phyloP scores from a whole-genome alignment of 2,888 invertebrate species.

The Resseliella maxima region DNA sequence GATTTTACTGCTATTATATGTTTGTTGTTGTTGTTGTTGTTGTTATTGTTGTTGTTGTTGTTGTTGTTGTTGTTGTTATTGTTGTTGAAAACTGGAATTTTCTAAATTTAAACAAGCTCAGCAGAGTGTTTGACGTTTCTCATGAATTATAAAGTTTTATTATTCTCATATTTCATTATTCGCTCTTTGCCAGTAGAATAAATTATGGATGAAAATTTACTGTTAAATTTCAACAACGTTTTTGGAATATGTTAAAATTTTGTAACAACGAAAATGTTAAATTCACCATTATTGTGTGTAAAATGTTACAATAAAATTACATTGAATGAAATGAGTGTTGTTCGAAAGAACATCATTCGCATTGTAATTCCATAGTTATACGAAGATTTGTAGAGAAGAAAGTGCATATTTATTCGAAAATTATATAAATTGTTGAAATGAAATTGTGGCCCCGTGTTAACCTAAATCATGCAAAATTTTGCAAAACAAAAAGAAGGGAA shows the following conservation, averaged over 20 bases:
- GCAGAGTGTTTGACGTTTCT: neutral
- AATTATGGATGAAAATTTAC: neutral
- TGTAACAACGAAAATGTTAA: no score
- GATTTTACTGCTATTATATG: no score
- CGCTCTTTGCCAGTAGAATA: slow-evolving; percentile 7
- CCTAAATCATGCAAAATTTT: neutral
- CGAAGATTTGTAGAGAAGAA: no score
- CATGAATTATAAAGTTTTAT: neutral
- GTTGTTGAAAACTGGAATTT: no score
- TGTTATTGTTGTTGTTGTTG: no score
- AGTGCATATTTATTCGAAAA: no score
- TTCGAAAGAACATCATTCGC: no score
- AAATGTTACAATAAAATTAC: neutral
- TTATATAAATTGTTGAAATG: neutral
- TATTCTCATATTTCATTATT: neutral
- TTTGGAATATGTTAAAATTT: neutral
- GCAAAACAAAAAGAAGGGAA: no score
- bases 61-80: no score
- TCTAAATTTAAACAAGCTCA: no score
- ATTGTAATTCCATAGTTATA: neutral
- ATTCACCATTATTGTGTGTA: no score
- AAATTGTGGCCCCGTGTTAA: neutral
- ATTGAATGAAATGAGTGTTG: neutral
- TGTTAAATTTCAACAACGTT: neutral
- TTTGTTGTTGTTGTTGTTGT: no score